Base-by-base conservation (phyloP, 1,140 invertebrate species). In the Caenorhabditis tropicalis region DNA sequence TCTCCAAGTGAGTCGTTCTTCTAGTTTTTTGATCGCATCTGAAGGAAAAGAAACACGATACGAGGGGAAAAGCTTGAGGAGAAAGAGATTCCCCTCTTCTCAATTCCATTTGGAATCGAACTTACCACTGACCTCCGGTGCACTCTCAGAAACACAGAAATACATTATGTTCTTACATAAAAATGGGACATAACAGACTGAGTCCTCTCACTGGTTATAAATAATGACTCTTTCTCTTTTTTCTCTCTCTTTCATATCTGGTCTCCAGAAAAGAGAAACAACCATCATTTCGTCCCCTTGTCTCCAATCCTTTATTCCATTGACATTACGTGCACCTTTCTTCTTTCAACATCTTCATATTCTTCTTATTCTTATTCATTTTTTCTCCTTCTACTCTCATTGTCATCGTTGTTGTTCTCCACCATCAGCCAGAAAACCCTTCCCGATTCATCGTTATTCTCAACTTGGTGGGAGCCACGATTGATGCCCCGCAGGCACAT, bases 251-350 rank as follows among this genome's bases (percentile, higher is more conserved):
- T n/a, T 27, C 33, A 43, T 74, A 74, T 29, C 65, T 74, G n/a
- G 1, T 24, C 53, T 36, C 15, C 58, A 21, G 39, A 58, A n/a
- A 58, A 58, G 65, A 74, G 65, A 74, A 74, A 74, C 65, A 74
- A 24, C 65, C 65, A 74, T 74, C 65, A 74, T 74, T 74, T 74
- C 43, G 65, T 43, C 65, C 65, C 65, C 65, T 74, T 74, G 65
- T 39, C 65, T 19, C 39, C 65, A 74, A 74, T 74, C 65, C 65
- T 74, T 74, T 74, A 74, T 74, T 74, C 65, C 65, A 74, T 74
- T 74, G 65, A 74, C 65, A 74, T 74, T 74, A 74, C 36, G 65
- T 74, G 65, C 43, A 74, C 65, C 65, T 74, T 74, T 74, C 65
- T 43, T 43, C 19, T 33, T 58, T 58, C 53, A 10, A 33, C 31